Evolutionary conservation across 2,888 invertebrate genomes (phyloP), one percentile per base, ranked within the genome.

Genomic region (Lithosia quadra): DNA sequence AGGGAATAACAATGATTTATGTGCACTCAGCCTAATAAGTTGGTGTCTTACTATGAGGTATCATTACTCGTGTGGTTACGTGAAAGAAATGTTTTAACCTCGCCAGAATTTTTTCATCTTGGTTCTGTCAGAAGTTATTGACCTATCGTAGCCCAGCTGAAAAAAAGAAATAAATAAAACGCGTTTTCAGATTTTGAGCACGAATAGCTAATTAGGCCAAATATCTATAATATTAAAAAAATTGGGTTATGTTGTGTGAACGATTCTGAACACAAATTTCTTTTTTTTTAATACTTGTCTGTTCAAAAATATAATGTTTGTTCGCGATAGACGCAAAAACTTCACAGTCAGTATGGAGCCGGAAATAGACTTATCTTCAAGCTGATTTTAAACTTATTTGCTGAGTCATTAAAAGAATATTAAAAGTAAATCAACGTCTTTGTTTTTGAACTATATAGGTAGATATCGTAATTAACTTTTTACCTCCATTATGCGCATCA

Each of bases 1-100:
- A n/a, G 49, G 49, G 49, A 49, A 49, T 49, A 49, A 49, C 49
- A 49, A 49, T 18, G 49, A 49, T 49, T 49, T 49, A 49, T 49
- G 49, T 49, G 49, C 49, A 49, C 49, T 49, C 49, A n/a, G 9
- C 49, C 49, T 49, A 49, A 49, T 49, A 49, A 49, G 49, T 49
- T 49, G 49, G n/a, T n/a, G 8, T 33, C 28, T 33, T 28, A n/a
- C 33, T 33, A 28, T 33, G 33, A 28, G 58, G 13, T 18, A 28
- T 39, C 39, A 61, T 61, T 21, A 21, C 13, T 9, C 22, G 28
- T 43, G 33, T 66, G 55, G n/a, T 1, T 43, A n/a, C n/a, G 49
- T 49, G n/a, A 49, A 49, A 49, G n/a, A 49, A 49, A 49, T 49
- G 9, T 49, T 49, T 49, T 49, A 49, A 49, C 18, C n/a, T 49